A percentile compares a stretch with the other conserved stretches of the same genome.
Conservation (phyloP, 37 sponge, comb jelly and placozoan genomes). For the Spongia lamella region DNA sequence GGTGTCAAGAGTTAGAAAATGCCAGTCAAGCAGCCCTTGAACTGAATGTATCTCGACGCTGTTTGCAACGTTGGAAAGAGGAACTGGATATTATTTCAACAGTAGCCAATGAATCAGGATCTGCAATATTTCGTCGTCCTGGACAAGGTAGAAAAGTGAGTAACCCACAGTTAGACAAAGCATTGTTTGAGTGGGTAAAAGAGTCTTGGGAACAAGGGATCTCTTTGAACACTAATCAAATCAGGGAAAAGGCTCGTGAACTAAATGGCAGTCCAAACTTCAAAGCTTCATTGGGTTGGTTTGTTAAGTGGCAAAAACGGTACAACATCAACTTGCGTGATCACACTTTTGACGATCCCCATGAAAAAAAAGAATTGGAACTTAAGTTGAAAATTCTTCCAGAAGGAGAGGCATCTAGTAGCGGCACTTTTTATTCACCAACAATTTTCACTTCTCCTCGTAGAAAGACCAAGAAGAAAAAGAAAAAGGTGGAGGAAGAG, state of each 20-base stretch:
- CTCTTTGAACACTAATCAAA: constrained; percentile 35
- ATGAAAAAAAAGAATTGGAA: constrained; percentile 27
- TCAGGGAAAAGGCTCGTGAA: constrained; percentile 71
- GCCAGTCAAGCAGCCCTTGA: constrained; percentile 81
- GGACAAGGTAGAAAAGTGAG: constrained; percentile 77
- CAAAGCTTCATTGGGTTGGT: constrained; percentile 83
- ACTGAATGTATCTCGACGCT: constrained; percentile 73
- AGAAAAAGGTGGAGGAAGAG: constrained; percentile 33
- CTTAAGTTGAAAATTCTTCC: constrained; percentile 73
- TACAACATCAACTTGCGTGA: constrained; percentile 64
- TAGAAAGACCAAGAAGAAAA: constrained; percentile 24
- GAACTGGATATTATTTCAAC: constrained; percentile 75
- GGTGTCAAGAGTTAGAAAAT: constrained; percentile 64
- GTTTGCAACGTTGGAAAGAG: constrained; percentile 77
- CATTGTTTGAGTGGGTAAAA: constrained; percentile 67
- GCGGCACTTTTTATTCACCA: no score
- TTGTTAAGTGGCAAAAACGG: constrained; percentile 74
- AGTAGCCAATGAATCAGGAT: constrained; percentile 71
- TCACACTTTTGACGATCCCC: constrained; percentile 47
- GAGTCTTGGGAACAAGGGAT: constrained; percentile 63
- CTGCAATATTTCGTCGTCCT: constrained; percentile 73
- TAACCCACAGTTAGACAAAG: constrained; percentile 50
- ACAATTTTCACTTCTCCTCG: constrained; percentile 38
- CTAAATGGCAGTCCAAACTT: constrained; percentile 44
- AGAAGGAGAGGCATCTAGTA: constrained; percentile 48